Evolutionary conservation across 1,140 invertebrate genomes (phyloP), one percentile per base, ranked within the genome.

Genomic region (Drosophila jambulina): DNA sequence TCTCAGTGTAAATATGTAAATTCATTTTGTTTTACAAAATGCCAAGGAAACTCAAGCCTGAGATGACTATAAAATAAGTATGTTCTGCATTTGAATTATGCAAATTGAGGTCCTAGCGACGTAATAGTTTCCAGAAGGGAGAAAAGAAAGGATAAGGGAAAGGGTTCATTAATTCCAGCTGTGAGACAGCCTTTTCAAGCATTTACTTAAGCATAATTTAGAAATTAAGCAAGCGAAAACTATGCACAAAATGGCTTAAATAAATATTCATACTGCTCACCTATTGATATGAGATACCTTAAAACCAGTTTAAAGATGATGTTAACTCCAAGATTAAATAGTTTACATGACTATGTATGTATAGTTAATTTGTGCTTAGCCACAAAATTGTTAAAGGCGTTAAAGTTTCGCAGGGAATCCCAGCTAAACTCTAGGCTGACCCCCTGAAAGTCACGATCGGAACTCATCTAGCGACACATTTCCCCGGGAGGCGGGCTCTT

Each of bases 361-460:
- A 38, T 56, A 38, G 3, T 23, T 23, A 23, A 54, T 21, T 34
- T 15, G 15, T 32, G 6, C 27, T 1, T 9, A 13, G n/a, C 7
- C 51, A 34, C 12, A 34, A 21, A 23, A 25, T 15, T 10, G 32
- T 23, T 54, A 6, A 36, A 54, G 51, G 10, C 23, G 19, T 23
- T 36, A 10, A 23, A 36, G 51, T 23, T 54, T 36, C 1, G 21
- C 23, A 12, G 59, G 58, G 42, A 65, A 48, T 4, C 25, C 32
- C 43, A 12, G 10, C 13, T 23, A 23, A 56, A 19, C 21, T 27
- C 36, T 17, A 27, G 8, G 25, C n/a, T 23, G 42, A 45, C 42
- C 53, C 67, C 36, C 21, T 42, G 65, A 49, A 48, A 27, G 67
- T 72, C 69, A 72, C 65, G 53, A 72, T 70, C 64, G 38, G 19